These are phyloP conservation scores for Pipa parva DNA, from an alignment of 2,113 vertebrate genomes.

Conservation along the genomic window DNA sequence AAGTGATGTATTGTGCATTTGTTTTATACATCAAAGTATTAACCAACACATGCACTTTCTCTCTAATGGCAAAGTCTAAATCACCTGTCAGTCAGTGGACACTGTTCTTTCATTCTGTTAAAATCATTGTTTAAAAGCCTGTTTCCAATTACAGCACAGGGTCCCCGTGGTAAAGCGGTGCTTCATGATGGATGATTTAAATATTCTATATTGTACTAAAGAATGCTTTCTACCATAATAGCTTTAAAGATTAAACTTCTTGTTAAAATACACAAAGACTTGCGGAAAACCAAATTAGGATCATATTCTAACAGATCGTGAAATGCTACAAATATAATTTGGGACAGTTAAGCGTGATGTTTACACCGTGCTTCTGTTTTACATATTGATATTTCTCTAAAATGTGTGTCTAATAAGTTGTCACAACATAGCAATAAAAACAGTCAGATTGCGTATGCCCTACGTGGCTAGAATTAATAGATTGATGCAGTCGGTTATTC, in stretches of 20 bases:
- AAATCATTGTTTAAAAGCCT: conserved; percentile 49
- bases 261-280: conserved; percentile 26
- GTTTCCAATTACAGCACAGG: conserved; percentile 51
- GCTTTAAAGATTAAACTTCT: conserved; percentile 42
- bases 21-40: conserved; percentile 42
- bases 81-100: conserved; percentile 33
- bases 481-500: background rate
- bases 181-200: conserved; percentile 38
- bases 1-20: conserved; percentile 34
- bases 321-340: conserved; percentile 32
- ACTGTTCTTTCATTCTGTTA: conserved; percentile 44
- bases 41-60: conserved; percentile 29
- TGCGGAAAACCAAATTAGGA: conserved; percentile 43
- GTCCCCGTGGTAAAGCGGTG: conserved; percentile 34
- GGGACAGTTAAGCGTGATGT: background rate
- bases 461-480: background rate
- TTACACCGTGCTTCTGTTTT: conserved; percentile 27
- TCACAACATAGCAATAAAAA: background rate
- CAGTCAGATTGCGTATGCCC: background rate
- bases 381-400: background rate
- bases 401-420: conserved; percentile 19
- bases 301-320: conserved; percentile 35
- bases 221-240: conserved; percentile 40
- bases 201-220: background rate
- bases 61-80: conserved; percentile 35